These are phyloP conservation scores for Malurus alboscapulatus DNA, from an alignment of 2,113 vertebrate genomes.

Conservation along the genomic window DNA sequence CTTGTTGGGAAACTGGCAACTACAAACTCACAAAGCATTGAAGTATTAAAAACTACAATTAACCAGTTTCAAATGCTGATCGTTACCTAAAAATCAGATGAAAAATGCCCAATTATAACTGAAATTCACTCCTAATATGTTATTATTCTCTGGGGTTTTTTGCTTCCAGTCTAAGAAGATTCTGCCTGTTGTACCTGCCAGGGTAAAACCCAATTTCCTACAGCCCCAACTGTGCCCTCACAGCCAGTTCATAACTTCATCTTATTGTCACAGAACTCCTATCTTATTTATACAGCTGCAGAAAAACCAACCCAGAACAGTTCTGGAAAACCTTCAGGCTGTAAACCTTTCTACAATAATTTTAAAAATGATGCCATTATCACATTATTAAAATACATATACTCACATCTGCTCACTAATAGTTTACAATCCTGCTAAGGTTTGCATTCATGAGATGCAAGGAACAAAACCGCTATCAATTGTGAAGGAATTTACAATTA, in stretches of 20 bases:
- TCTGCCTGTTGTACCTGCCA: not conserved
- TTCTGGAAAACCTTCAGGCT: not conserved
- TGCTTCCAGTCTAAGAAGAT: not conserved
- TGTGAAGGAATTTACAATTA: not conserved
- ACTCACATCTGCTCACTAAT: not conserved
- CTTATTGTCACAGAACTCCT: not conserved
- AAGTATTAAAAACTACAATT: not conserved
- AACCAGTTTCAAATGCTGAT: not conserved
- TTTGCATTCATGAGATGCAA: not conserved
- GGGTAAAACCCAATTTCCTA: not conserved
- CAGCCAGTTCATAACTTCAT: not conserved
- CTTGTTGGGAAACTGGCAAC: not conserved
- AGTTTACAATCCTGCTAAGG: not conserved
- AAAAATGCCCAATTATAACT: not conserved
- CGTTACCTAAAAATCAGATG: not conserved
- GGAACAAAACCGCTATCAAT: not conserved
- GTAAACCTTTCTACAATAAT: not conserved
- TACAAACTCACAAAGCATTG: not conserved
- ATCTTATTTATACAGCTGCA: slow-evolving; percentile 12
- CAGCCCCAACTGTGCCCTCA: not conserved
- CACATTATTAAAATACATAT: not conserved
- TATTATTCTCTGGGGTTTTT: not conserved
- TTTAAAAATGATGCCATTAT: not conserved
- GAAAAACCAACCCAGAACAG: not conserved
- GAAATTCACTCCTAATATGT: not conserved